Conservation (phyloP, 2,888 invertebrate genomes). For the Lacanobia wlatinum region DNA sequence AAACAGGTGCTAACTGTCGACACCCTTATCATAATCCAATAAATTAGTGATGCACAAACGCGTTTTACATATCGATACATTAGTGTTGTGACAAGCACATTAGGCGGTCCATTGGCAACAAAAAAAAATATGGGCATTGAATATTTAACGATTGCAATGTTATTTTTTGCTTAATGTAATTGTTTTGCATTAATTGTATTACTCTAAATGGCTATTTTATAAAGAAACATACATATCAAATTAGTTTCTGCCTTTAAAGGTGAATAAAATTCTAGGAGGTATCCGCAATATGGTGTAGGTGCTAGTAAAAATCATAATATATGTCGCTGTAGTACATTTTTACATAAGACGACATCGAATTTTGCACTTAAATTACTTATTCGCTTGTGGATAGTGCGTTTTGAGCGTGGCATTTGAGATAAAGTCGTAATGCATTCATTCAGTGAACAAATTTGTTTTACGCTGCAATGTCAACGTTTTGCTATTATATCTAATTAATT, state of each 20-base stretch:
- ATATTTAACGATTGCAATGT: constrained; percentile 44
- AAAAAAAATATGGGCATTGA: constrained; percentile 53
- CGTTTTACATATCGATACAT: constrained; percentile 70
- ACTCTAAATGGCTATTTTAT: constrained; percentile 39
- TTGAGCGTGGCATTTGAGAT: constrained; percentile 30
- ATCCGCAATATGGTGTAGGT: constrained; percentile 10
- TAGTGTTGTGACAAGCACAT: constrained; percentile 65
- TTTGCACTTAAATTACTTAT: constrained; percentile 26
- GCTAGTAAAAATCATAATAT: constrained; percentile 31
- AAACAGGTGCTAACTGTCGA: constrained; percentile 62
- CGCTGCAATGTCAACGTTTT: neutral
- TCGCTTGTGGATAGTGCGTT: constrained; percentile 12
- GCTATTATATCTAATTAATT: neutral
- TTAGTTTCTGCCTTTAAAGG: constrained; percentile 25
- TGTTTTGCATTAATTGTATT: constrained; percentile 59
- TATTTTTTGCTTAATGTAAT: constrained; percentile 40
- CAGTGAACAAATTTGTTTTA: constrained; percentile 15
- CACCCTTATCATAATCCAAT: constrained; percentile 66
- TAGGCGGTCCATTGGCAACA: constrained; percentile 56
- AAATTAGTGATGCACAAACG: constrained; percentile 71
- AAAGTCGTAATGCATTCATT: constrained; percentile 27
- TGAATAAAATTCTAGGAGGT: constrained; percentile 6
- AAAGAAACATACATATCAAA: constrained; percentile 12
- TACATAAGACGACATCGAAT: constrained; percentile 12
- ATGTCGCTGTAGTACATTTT: constrained; percentile 12